phyloP scores from a whole-genome alignment of 2,888 invertebrate species.

The Coleophora deauratella region DNA sequence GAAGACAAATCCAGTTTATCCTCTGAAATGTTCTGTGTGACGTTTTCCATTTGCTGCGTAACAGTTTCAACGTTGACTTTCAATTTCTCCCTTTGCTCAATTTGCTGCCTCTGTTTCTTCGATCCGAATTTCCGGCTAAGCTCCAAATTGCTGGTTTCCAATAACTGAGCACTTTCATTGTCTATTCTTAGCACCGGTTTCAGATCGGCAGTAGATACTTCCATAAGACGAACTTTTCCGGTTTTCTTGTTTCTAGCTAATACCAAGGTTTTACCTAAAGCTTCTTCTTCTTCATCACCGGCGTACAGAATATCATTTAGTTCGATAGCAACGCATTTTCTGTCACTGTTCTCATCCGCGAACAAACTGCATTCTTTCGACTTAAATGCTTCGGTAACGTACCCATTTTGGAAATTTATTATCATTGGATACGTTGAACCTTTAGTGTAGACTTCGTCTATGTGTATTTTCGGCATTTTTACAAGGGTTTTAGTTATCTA shows the following conservation, averaged over 20 bases:
- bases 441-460: conserved; percentile 44
- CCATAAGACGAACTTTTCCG: conserved; percentile 51
- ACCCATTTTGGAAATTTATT: conserved; percentile 54
- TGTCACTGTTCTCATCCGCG: conserved; percentile 26
- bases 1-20: conserved; percentile 46
- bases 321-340: conserved; percentile 31
- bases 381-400: conserved; percentile 36
- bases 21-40: conserved; percentile 47
- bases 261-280: conserved; percentile 40
- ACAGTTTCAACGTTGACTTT: conserved; percentile 74
- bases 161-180: conserved; percentile 20
- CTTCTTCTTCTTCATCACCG: conserved; percentile 41
- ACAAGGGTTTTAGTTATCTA: neutral
- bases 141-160: conserved; percentile 44
- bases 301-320: conserved; percentile 39
- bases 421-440: conserved; percentile 31
- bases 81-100: conserved; percentile 75
- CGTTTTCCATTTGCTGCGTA: conserved; percentile 71
- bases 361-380: conserved; percentile 30
- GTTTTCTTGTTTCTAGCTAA: conserved; percentile 42
- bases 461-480: conserved; percentile 40
- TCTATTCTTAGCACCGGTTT: conserved; percentile 35
- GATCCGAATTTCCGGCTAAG: conserved; percentile 79
- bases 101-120: conserved; percentile 72
- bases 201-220: conserved; percentile 36